Percentiles rank a stretch among this genome's conserved stretches.
These are phyloP conservation scores for Clostera curtula DNA, from an alignment of 2,888 invertebrate species.

Conservation along the genomic window DNA sequence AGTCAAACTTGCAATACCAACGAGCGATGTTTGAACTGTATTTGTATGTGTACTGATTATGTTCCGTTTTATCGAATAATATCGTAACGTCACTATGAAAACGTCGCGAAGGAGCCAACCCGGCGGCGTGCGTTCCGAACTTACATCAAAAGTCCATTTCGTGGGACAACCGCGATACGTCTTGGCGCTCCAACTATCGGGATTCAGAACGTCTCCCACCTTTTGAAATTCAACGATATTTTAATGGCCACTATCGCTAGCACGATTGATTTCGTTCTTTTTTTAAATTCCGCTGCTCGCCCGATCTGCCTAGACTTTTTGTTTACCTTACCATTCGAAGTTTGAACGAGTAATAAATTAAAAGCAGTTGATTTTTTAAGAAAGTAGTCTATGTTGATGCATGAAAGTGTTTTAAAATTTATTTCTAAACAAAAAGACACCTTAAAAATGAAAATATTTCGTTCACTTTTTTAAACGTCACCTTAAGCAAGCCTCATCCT, in stretches of 20 bases:
- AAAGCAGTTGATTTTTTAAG: no score
- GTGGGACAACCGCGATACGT: conserved; percentile 41
- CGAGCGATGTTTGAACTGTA: no score
- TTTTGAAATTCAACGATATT: conserved; percentile 70
- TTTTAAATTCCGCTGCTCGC: conserved; percentile 36
- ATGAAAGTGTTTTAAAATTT: no score
- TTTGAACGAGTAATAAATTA: conserved; percentile 33
- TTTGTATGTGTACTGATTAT: conserved; percentile 6
- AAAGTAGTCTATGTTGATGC: no score
- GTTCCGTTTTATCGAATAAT: conserved; percentile 14
- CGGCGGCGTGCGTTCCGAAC: conserved; percentile 36
- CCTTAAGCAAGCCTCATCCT: no score
- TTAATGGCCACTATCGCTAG: conserved; percentile 68
- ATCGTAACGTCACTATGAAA: conserved; percentile 19
- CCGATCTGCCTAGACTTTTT: conserved; percentile 45
- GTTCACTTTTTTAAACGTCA: no score
- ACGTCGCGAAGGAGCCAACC: conserved; percentile 14
- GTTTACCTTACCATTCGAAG: conserved; percentile 45
- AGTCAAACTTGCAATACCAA: no score
- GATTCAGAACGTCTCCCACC: conserved; percentile 45
- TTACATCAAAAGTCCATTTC: conserved; percentile 69
- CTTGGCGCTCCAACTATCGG: conserved; percentile 43
- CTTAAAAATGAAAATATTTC: no score
- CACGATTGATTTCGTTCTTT: conserved; percentile 49
- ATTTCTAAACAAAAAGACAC: no score